Base-by-base conservation (phyloP, 2,888 invertebrate species). In the Orchesella flavescens region DNA sequence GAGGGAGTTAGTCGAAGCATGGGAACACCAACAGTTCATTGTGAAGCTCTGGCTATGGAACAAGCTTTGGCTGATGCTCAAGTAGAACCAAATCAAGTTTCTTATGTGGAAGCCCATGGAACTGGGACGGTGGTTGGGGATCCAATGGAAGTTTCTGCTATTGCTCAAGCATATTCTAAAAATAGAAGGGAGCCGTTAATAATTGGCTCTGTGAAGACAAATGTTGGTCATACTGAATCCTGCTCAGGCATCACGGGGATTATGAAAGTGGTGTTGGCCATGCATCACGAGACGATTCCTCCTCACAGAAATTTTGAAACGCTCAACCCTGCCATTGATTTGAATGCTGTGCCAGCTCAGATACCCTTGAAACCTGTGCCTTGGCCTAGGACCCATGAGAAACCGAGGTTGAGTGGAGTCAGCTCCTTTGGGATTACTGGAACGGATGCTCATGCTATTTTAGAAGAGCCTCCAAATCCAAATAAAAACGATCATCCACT, bases 111-210 rank as follows among this genome's bases (percentile, higher is more conserved):
- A 19, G 63, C 65, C 0, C 71, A 72, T n/a, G 84, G 80, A 21
- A 80, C 80, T 21, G 84, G 84, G 12, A 72, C 99, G 0, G 43
- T 21, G 3, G 76, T 85, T 0, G 86, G 86, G 0, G 86, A 86
- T 65, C 82, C 83, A 0, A 68, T 84, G 21, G 86, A 86, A 68
- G 55, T 81, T 0, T 55, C 68, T 4, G 80, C 84, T 0, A 75
- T 86, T 13, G 72, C 75, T 0, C 65, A 72, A 23, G 83, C 69
- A 5, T 86, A 85, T 23, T 59, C 77, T 5, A 34, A 44, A 24
- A 43, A 46, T 7, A 23, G 69, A 53, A 53, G 49, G 0, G 46
- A 69, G 12, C 76, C 84, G 0, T 63, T 83, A 12, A 55, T 81
- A 5, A 77, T 84, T 57, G 86, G 84, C 0, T 83, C 83, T 13